A percentile compares a stretch with the other conserved stretches of the same genome.
These are phyloP conservation scores for Cladopsammia gracilis DNA, from an alignment of 64 coral and sea anemone species.

Conservation along the genomic window DNA sequence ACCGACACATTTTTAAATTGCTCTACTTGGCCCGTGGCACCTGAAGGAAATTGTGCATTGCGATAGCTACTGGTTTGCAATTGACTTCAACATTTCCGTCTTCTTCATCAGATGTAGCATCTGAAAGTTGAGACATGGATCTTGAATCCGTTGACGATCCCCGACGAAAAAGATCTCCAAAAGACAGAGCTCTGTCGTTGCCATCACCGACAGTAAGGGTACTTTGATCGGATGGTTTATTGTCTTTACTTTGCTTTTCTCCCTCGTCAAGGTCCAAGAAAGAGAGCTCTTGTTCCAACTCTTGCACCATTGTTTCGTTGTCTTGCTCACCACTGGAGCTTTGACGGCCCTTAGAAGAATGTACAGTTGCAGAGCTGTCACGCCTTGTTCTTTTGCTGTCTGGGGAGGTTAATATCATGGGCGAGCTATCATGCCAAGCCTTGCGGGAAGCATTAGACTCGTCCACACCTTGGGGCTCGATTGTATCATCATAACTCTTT, in stretches of 20 bases:
- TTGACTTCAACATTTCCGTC: background rate
- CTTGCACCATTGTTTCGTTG: slow-evolving; percentile 33
- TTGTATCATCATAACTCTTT: background rate
- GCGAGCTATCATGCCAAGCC: background rate
- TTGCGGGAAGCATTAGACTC: background rate
- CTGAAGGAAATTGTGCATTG: slow-evolving; percentile 21
- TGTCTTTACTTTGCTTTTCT: slow-evolving; percentile 1
- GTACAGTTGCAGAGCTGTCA: background rate
- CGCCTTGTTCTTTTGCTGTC: background rate
- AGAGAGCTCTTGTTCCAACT: slow-evolving; percentile 26
- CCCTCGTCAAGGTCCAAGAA: slow-evolving; percentile 15
- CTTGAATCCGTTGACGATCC: background rate
- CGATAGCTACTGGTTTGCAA: background rate
- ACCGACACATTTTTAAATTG: background rate
- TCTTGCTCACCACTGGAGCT: background rate
- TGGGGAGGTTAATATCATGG: background rate
- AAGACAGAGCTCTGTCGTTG: background rate
- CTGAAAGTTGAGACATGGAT: slow-evolving; percentile 13
- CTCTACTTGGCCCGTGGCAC: background rate
- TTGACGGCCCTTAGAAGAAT: background rate
- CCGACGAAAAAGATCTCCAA: slow-evolving; percentile 59
- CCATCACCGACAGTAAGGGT: background rate
- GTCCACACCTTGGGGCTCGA: background rate
- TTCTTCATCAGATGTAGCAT: slow-evolving; percentile 22
- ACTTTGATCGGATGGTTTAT: background rate